These are phyloP conservation scores for Seladonia tumulorum DNA, from an alignment of 2,888 invertebrate species.

Conservation along the genomic window DNA sequence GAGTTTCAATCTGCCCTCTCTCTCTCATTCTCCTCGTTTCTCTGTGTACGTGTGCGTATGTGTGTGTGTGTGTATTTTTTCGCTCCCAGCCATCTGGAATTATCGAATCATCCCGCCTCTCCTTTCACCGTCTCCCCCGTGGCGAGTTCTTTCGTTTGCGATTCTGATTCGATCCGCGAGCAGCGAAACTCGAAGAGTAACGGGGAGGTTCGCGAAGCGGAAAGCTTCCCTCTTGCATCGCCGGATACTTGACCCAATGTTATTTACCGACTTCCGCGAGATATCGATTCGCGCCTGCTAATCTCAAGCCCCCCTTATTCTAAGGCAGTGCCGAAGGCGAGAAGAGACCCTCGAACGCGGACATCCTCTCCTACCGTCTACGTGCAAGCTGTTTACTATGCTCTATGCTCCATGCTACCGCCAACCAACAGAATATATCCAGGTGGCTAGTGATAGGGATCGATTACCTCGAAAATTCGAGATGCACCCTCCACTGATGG, in stretches of 20 bases:
- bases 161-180: neutral
- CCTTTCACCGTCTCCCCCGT: neutral
- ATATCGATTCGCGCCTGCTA: conserved; percentile 57
- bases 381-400: conserved; percentile 25
- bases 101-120: neutral
- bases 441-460: neutral
- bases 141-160: neutral
- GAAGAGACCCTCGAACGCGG: conserved; percentile 19
- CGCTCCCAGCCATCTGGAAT: neutral
- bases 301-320: conserved; percentile 59
- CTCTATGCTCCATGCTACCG: neutral
- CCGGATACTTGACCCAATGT: conserved; percentile 60
- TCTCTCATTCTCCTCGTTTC: too few species aligned
- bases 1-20: neutral
- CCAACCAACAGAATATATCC: neutral
- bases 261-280: conserved; percentile 58
- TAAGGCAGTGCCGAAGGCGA: conserved; percentile 27
- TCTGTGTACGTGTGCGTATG: too few species aligned
- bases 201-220: neutral
- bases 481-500: neutral
- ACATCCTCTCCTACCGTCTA: conserved; percentile 15
- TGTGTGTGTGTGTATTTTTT: neutral
- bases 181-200: neutral
- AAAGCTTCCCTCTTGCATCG: conserved; percentile 1
- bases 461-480: conserved; percentile 2